Base-by-base conservation (phyloP, 2,113 vertebrate genomes). In the Lepisosteus osseus region DNA sequence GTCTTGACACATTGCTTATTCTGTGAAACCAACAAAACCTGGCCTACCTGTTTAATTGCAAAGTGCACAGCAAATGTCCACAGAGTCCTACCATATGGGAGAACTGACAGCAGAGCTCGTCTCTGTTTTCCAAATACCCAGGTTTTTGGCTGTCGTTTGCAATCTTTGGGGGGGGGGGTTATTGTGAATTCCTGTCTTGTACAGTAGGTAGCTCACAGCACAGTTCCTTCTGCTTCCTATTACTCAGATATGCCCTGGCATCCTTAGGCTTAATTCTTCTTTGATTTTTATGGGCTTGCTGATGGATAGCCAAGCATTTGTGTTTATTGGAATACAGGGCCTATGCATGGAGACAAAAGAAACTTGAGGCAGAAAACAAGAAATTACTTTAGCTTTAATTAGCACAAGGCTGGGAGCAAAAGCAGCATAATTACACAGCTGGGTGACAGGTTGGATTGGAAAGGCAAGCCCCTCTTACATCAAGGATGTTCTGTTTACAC, bases 161-260 rank as follows among this genome's bases (percentile, higher is more conserved):
- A 72, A 71, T 75, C 74, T 74, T 74, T 74, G 5, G 17, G 15
- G 51, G 55, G 17, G 15, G 51, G 55, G 43, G 42, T 9, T 54
- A 59, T 66, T n/a, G 54, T 6, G 11, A 40, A 61, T 29, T 44
- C 56, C 66, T 17, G 14, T 11, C 61, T 71, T 43, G 44, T n/a
- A 17, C 67, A 64, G 67, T 29, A 29, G 29, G 29, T 29, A 29
- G 29, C 29, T 29, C 29, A 68, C 65, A 68, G 67, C 15, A 59
- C 67, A 76, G 75, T 72, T 76, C 71, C 40, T 63, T 63, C 57
- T 72, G 76, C 80, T 83, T 70, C 81, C 64, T 83, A 80, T 78
- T 71, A 77, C 78, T 78, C 47, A 40, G 54, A 66, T 65, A 75
- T 80, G 73, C 70, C 68, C 70, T 44, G 59, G 67, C 72, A 72